phyloP scores from a whole-genome alignment of 2,113 vertebrate species.

The Eulemur rufifrons region DNA sequence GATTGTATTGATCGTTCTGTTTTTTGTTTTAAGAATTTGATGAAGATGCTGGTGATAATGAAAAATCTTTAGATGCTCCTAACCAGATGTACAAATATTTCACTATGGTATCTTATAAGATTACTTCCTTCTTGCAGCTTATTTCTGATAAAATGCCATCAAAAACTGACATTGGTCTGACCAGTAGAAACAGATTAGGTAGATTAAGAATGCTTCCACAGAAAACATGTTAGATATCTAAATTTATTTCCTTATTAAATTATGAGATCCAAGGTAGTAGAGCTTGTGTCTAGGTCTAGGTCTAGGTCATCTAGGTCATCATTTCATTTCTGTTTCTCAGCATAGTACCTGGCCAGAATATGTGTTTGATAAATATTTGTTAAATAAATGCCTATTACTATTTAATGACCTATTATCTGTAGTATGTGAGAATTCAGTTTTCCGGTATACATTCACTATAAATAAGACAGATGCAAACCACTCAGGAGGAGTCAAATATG shows the following conservation, averaged over 20 bases:
- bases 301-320: neutral
- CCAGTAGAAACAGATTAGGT: neutral
- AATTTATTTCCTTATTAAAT: neutral
- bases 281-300: neutral
- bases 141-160: neutral
- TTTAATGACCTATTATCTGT: neutral
- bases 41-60: neutral
- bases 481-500: neutral
- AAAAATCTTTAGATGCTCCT: neutral
- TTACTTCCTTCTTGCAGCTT: neutral
- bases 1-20: neutral
- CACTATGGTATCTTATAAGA: neutral
- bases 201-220: neutral
- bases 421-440: neutral
- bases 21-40: conserved; percentile 41
- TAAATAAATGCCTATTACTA: neutral
- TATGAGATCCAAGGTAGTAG: neutral
- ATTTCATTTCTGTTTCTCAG: conserved; percentile 20
- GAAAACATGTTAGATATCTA: neutral
- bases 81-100: conserved; percentile 5
- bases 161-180: neutral
- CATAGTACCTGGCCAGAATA: neutral
- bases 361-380: neutral
- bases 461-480: neutral
- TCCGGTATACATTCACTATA: neutral